A percentile compares a stretch with the other conserved stretches of the same genome.
phyloP scores from a whole-genome alignment of 2,113 vertebrate species.

The Gymnocephalus cernua region DNA sequence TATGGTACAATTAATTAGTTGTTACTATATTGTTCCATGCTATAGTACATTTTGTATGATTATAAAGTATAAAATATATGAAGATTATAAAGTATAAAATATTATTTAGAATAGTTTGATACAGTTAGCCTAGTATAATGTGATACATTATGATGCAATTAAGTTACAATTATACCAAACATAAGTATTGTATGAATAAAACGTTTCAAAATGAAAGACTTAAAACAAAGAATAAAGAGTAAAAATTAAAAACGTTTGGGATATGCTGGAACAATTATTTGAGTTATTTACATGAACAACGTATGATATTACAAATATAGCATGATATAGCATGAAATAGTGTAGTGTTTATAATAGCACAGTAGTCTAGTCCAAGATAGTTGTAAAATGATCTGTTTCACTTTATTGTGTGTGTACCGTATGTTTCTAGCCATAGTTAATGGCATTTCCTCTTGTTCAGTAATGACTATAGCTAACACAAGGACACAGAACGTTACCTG shows the following conservation, averaged over 20 bases:
- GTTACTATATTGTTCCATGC: background rate
- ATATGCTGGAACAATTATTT: background rate
- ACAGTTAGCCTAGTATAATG: background rate
- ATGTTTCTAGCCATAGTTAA: background rate
- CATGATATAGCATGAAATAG: background rate
- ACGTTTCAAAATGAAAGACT: background rate
- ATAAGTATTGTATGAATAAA: background rate
- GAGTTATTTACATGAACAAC: background rate
- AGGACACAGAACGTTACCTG: background rate
- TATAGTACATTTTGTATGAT: background rate
- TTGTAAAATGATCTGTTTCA: no score
- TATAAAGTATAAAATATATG: background rate
- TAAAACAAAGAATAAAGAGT: background rate
- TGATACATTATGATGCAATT: background rate
- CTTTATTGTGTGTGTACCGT: no score
- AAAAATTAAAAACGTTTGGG: background rate
- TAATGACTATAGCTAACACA: background rate
- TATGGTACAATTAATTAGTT: background rate
- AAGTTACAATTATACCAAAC: background rate
- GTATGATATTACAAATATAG: background rate
- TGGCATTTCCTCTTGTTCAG: background rate
- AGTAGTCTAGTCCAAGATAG: background rate
- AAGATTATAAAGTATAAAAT: background rate
- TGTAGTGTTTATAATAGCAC: background rate
- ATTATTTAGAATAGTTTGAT: background rate